A percentile compares a stretch with the other conserved stretches of the same genome.
These are phyloP conservation scores for Stegophylla sp. DNA, from an alignment of 2,888 invertebrate genomes.

Conservation along the genomic window DNA sequence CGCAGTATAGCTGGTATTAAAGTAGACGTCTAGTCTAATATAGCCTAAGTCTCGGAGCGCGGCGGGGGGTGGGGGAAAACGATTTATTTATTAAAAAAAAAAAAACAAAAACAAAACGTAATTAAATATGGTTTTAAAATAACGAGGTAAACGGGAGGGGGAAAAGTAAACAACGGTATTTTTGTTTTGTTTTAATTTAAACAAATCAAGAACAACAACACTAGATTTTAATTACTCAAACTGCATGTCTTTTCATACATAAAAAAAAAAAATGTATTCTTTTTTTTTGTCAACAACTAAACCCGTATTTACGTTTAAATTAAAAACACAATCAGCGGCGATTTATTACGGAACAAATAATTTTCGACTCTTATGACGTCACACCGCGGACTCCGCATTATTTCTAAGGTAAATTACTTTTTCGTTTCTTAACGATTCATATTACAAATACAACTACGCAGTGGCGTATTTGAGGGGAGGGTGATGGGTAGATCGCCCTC, in stretches of 20 bases:
- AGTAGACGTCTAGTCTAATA: conserved; percentile 3
- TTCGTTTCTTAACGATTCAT: too few relatives aligned
- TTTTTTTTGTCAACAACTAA: not conserved
- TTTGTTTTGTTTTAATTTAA: conserved; percentile 22
- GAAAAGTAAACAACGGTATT: not conserved
- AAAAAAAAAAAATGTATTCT: conserved; percentile 21
- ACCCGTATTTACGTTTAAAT: not conserved
- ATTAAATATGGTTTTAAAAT: conserved; percentile 40
- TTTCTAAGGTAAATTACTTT: too few relatives aligned
- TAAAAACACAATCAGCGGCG: not conserved
- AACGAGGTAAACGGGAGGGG: not conserved
- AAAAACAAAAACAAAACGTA: conserved; percentile 39
- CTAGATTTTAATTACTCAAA: conserved; percentile 43
- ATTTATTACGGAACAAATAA: too few relatives aligned
- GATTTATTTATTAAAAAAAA: conserved; percentile 32
- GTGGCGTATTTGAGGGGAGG: too few relatives aligned
- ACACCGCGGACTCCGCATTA: too few relatives aligned
- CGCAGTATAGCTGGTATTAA: too few relatives aligned
- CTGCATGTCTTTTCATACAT: not conserved
- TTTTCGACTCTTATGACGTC: too few relatives aligned
- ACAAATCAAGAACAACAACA: conserved; percentile 9
- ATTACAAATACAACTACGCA: too few relatives aligned
- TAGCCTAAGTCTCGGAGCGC: not conserved
- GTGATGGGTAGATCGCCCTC: too few relatives aligned
- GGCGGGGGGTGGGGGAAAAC: conserved; percentile 12